Percentiles rank a stretch among this genome's conserved stretches.
phyloP scores from a whole-genome alignment of 2,797 vertebrate species.

The Coregonus ussuriensis region DNA sequence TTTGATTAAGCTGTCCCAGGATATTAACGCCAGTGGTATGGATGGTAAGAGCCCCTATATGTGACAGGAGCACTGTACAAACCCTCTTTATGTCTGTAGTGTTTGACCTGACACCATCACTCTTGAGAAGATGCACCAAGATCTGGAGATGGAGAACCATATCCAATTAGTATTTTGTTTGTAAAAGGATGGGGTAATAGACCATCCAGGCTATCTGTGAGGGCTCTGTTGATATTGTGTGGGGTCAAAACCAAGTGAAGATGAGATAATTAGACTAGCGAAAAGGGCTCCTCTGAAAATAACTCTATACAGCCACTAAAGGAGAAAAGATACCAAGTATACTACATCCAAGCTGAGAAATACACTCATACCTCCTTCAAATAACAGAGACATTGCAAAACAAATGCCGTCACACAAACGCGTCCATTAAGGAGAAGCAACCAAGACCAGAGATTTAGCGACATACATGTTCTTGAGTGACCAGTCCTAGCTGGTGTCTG shows the following conservation, averaged over 20 bases:
- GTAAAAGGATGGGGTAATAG: not conserved
- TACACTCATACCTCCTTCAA: too few relatives aligned
- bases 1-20: not conserved
- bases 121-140: not conserved
- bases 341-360: too few relatives aligned
- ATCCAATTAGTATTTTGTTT: not conserved
- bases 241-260: not conserved
- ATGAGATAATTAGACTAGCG: not conserved
- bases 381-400: too few relatives aligned
- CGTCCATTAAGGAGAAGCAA: too few relatives aligned
- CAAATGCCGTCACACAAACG: too few relatives aligned
- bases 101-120: not conserved
- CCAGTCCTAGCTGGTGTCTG: not conserved
- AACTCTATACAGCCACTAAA: too few relatives aligned
- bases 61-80: not conserved
- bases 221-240: not conserved
- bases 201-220: not conserved
- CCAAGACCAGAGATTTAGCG: constrained; percentile 17
- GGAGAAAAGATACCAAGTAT: too few relatives aligned
- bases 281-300: too few relatives aligned
- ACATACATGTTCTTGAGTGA: constrained; percentile 29
- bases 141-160: not conserved
- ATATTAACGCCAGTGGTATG: not conserved
- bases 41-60: not conserved
- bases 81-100: not conserved